phyloP scores from a whole-genome alignment of 1,140 invertebrate species.

The Halyomorpha halys region DNA sequence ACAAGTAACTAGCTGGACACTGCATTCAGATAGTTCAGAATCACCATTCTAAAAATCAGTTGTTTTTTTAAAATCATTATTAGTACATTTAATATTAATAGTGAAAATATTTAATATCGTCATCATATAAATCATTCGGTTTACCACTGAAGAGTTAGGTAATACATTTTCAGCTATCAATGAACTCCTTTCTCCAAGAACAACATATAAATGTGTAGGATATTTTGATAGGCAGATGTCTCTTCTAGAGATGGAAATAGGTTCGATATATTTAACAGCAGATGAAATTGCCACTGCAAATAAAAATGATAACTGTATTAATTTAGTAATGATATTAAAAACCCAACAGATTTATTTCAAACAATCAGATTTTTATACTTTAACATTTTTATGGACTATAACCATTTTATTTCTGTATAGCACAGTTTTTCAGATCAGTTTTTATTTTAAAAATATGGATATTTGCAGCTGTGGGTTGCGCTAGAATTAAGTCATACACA shows the following conservation, averaged over 20 bases:
- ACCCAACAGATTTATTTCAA: too few species aligned
- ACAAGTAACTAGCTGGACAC: conserved; percentile 56
- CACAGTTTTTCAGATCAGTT: too few species aligned
- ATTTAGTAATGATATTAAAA: too few species aligned
- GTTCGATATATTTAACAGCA: too few species aligned
- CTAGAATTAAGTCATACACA: too few species aligned
- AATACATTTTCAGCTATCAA: conserved; percentile 9
- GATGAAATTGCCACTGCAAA: too few species aligned
- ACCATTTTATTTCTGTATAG: too few species aligned
- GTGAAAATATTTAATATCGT: neutral
- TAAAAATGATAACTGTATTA: too few species aligned
- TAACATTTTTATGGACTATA: too few species aligned
- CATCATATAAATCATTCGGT: neutral
- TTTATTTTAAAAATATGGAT: too few species aligned
- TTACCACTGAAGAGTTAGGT: neutral
- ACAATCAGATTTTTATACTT: too few species aligned
- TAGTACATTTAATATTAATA: neutral
- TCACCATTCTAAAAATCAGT: neutral
- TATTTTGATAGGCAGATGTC: conserved; percentile 2
- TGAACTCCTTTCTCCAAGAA: neutral
- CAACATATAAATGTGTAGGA: conserved; percentile 9
- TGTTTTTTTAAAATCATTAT: neutral
- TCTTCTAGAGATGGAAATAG: neutral
- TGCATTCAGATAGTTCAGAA: conserved; percentile 39
- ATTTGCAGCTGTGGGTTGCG: too few species aligned